Evolutionary conservation across 2,888 invertebrate species (phyloP).

Genomic region (Noctuana brunneofusca): DNA sequence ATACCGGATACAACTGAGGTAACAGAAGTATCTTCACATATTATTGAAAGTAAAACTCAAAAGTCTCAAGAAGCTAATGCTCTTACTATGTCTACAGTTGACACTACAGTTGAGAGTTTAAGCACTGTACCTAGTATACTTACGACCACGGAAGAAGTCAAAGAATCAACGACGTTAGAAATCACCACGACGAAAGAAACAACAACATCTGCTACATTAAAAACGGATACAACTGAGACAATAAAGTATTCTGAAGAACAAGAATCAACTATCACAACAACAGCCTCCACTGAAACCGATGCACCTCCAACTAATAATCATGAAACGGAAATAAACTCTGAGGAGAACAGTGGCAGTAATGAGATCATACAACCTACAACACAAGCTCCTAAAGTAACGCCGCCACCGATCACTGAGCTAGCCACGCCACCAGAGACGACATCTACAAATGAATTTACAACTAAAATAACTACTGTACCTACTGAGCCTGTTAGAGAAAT

Average conservation of each 20-base stretch:
- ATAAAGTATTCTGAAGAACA: slow-evolving; percentile 1
- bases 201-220: slow-evolving; percentile 49
- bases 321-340: slow-evolving; percentile 50
- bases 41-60: slow-evolving; percentile 50
- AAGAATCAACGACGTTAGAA: slow-evolving; percentile 40
- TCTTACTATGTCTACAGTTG: slow-evolving; percentile 16
- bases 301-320: not conserved
- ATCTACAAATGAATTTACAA: slow-evolving; percentile 38
- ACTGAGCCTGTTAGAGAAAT: slow-evolving; percentile 38
- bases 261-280: slow-evolving; percentile 44
- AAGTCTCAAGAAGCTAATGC: slow-evolving; percentile 32
- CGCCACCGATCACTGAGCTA: slow-evolving; percentile 42
- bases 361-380: slow-evolving; percentile 55
- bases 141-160: slow-evolving; percentile 37
- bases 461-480: slow-evolving; percentile 36
- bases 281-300: slow-evolving; percentile 41
- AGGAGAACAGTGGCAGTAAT: slow-evolving; percentile 68
- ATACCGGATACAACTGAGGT: slow-evolving; percentile 57
- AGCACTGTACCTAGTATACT: slow-evolving; percentile 26
- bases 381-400: slow-evolving; percentile 42
- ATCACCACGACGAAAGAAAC: slow-evolving; percentile 54
- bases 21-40: slow-evolving; percentile 65
- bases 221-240: slow-evolving; percentile 41
- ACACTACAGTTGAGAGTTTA: slow-evolving; percentile 37
- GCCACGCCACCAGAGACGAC: slow-evolving; percentile 38